A percentile compares a stretch with the other conserved stretches of the same genome.
Evolutionary conservation across 2,113 vertebrate species (phyloP).

Genomic region (rat (Rattus norvegicus)): DNA sequence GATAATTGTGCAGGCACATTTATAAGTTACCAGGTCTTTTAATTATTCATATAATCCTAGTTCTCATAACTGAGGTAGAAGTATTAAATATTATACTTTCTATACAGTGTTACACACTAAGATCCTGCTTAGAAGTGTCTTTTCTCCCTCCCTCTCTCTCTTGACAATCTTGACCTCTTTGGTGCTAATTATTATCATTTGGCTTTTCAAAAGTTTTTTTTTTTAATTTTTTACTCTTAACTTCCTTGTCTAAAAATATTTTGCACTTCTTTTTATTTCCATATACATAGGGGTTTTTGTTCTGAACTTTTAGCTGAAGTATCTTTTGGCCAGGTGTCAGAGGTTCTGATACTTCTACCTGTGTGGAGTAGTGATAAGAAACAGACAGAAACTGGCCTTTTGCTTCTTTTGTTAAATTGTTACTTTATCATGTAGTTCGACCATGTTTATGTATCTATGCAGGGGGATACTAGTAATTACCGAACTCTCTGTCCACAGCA

Average conservation of each 20-base stretch:
- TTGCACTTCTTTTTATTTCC: conserved; percentile 40
- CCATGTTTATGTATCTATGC: background rate
- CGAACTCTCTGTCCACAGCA: background rate
- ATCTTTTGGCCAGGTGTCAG: background rate
- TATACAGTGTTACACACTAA: no score
- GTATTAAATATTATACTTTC: background rate
- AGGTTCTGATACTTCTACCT: background rate
- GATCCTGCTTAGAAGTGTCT: background rate
- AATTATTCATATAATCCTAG: background rate
- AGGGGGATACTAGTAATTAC: background rate
- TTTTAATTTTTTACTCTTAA: background rate
- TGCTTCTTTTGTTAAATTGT: background rate
- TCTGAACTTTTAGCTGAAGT: background rate
- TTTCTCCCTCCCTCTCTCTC: background rate
- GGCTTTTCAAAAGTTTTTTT: background rate
- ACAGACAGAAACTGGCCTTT: background rate
- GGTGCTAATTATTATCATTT: background rate
- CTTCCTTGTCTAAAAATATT: conserved; percentile 22
- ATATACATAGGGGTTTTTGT: background rate
- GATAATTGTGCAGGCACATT: background rate
- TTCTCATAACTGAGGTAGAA: background rate
- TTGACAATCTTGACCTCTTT: background rate
- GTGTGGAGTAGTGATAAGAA: background rate
- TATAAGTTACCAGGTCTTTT: background rate
- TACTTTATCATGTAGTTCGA: background rate